Percentiles rank a stretch among this genome's conserved stretches.
Evolutionary conservation across 2,888 invertebrate species (phyloP).

Genomic region (Camptogramma bilineatum): DNA sequence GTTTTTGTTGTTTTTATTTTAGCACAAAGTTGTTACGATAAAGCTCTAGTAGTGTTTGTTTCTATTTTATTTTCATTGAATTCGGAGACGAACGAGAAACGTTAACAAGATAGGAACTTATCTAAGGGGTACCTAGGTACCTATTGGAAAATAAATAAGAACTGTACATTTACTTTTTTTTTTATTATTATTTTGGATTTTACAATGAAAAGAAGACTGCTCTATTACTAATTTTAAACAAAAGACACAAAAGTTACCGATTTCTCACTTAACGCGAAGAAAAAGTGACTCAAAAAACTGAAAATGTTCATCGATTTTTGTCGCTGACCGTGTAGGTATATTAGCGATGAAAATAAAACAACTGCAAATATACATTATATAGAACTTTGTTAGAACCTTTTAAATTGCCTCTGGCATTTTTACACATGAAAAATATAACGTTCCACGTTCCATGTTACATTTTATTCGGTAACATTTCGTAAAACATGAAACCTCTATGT

Average conservation of each 20-base stretch:
- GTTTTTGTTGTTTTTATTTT: neutral
- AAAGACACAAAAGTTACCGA: too few species aligned
- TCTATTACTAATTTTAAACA: too few species aligned
- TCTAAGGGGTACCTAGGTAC: too few species aligned
- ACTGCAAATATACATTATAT: neutral
- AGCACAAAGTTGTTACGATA: neutral
- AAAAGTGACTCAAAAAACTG: too few species aligned
- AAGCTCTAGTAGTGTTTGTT: neutral
- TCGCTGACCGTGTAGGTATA: too few species aligned
- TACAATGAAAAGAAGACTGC: too few species aligned
- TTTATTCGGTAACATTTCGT: conserved; percentile 35
- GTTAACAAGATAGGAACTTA: too few species aligned
- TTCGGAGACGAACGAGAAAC: neutral
- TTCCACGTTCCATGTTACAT: conserved; percentile 6
- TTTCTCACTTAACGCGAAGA: too few species aligned
- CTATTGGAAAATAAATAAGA: neutral
- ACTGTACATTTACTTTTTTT: too few species aligned
- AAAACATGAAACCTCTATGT: conserved; percentile 37
- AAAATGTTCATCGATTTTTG: too few species aligned
- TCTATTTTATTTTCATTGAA: neutral
- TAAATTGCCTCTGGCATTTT: neutral
- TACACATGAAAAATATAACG: conserved; percentile 4
- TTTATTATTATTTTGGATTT: too few species aligned
- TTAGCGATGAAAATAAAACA: neutral
- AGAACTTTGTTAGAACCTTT: neutral